phyloP scores from a whole-genome alignment of 2,113 vertebrate species.

The Phasianus colchicus region DNA sequence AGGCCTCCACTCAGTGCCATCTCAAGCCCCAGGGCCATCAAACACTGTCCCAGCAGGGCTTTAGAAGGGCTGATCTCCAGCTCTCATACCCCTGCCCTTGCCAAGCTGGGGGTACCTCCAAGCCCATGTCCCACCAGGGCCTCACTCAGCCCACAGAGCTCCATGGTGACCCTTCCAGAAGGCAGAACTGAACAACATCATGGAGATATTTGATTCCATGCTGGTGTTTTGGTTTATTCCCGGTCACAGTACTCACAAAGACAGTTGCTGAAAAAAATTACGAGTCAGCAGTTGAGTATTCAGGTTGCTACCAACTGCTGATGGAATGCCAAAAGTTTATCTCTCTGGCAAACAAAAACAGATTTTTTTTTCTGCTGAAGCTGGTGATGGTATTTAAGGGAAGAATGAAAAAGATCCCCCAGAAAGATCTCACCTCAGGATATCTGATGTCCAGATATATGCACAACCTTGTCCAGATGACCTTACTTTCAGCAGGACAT shows the following conservation, averaged over 20 bases:
- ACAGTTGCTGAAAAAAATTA: not conserved
- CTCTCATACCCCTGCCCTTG: not conserved
- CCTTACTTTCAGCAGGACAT: not conserved
- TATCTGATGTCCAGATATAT: not conserved
- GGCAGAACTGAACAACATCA: not conserved
- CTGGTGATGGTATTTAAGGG: rapidly evolving
- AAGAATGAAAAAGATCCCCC: rapidly evolving
- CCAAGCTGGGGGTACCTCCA: no score
- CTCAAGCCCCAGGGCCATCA: rapidly evolving
- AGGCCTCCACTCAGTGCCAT: rapidly evolving
- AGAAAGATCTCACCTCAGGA: not conserved
- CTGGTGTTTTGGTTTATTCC: not conserved
- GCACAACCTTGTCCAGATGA: not conserved
- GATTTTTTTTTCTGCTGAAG: not conserved
- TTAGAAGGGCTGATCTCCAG: not conserved
- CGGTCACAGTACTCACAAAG: rapidly evolving
- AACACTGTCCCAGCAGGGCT: not conserved
- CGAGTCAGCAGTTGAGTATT: rapidly evolving
- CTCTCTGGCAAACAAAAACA: not conserved
- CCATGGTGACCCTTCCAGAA: not conserved
- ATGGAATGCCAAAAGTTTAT: rapidly evolving
- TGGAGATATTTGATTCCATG: not conserved
- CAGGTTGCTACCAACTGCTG: not conserved
- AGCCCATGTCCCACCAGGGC: not conserved
- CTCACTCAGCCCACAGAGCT: not conserved